These are phyloP conservation scores for Hydropotes inermis DNA, from an alignment of 2,113 vertebrate species.

Conservation along the genomic window DNA sequence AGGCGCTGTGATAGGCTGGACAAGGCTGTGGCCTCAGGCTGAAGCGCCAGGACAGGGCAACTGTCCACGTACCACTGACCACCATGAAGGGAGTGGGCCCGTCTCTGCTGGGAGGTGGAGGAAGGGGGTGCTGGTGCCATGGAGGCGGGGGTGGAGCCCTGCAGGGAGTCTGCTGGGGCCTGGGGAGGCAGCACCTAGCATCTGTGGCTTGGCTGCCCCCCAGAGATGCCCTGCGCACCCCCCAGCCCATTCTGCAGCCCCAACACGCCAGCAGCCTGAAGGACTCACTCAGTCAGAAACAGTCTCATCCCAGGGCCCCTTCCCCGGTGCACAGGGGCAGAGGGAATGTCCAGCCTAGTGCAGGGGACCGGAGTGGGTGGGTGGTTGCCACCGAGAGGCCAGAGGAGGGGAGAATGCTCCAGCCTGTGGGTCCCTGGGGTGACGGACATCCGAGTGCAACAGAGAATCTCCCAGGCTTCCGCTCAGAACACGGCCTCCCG, in stretches of 20 bases:
- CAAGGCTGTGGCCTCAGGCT: background rate
- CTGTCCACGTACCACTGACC: background rate
- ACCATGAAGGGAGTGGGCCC: background rate
- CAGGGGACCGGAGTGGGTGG: background rate
- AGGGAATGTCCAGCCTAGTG: background rate
- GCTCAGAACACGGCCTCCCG: fast-evolving
- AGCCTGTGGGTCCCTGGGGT: background rate
- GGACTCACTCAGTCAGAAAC: background rate
- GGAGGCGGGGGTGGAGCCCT: background rate
- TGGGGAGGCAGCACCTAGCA: background rate
- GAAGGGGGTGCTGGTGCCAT: background rate
- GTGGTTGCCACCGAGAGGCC: background rate
- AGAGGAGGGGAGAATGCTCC: background rate
- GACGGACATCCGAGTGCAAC: fast-evolving
- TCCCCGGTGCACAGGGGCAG: background rate
- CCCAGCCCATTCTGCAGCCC: background rate
- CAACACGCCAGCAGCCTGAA: background rate
- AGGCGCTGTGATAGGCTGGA: background rate
- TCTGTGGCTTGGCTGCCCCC: no score
- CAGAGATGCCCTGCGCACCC: background rate
- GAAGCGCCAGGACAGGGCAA: background rate
- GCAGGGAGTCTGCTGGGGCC: background rate
- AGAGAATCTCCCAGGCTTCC: background rate
- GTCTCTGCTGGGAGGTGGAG: background rate
- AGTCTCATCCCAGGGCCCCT: background rate